A percentile compares a stretch with the other conserved stretches of the same genome.
phyloP scores from a whole-genome alignment of 2,797 vertebrate genomes.

The Rhyacichthys aspro region DNA sequence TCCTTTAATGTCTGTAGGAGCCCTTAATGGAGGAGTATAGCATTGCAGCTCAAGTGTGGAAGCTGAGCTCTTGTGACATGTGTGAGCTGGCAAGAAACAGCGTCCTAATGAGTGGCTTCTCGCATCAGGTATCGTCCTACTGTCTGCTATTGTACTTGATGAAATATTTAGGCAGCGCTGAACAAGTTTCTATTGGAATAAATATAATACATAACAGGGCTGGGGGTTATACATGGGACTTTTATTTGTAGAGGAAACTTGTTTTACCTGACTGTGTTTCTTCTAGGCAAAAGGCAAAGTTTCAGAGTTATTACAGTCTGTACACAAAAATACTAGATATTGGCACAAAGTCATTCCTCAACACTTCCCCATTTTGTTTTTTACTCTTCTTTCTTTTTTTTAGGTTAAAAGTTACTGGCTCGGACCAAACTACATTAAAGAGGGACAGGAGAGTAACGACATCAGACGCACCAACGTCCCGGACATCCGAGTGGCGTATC shows the following conservation, averaged over 20 bases:
- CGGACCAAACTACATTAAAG: conserved; percentile 88
- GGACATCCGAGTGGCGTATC: conserved; percentile 93
- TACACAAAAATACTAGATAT: no score
- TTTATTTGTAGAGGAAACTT: no score
- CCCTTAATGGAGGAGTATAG: conserved; percentile 99
- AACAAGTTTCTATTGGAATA: no score
- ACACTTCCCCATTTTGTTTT: not conserved
- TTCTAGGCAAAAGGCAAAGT: no score
- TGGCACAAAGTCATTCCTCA: no score
- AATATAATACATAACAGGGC: no score
- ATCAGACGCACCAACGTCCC: conserved; percentile 96
- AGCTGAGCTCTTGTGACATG: conserved; percentile 98
- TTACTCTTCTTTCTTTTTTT: conserved; percentile 8
- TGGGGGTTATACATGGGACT: no score
- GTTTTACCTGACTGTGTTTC: no score
- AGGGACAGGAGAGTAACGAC: conserved; percentile 93
- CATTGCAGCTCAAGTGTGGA: conserved; percentile 97
- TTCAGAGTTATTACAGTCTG: no score
- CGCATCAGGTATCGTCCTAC: conserved; percentile 83
- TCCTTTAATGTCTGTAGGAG: conserved; percentile 70
- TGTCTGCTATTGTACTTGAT: no score
- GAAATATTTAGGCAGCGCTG: no score
- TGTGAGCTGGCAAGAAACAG: conserved; percentile 97
- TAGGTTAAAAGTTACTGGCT: conserved; percentile 95
- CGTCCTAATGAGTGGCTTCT: conserved; percentile 97